Evolutionary conservation across 2,113 vertebrate genomes (phyloP), one percentile per base, ranked within the genome.

Genomic region (Podarcis cretensis): DNA sequence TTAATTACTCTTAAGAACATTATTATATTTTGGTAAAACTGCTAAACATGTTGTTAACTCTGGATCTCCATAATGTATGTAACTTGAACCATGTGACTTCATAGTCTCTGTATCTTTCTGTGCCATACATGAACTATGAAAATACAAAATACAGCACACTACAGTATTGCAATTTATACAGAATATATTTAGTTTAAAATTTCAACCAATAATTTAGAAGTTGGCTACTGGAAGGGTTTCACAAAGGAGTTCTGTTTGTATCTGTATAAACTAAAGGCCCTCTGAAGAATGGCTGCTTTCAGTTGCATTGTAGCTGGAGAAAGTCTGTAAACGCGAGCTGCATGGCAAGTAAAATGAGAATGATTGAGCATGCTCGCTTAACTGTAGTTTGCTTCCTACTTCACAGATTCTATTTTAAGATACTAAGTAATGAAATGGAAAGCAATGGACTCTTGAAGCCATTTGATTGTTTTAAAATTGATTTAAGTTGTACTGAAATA

Each of bases 241-340:
- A 96, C 94, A 96, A 92, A 91, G 89, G 85, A 89, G 21, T 40
- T 95, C 88, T 96, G 93, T 96, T 84, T 79, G 6, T 43, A 10
- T 65, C 37, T 68, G 5, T 48, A 35, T 14, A 54, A 13, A 77
- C 59, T n/a, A 68, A 68, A 84, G 80, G 86, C 91, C 77, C 89
- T 68, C 59, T 63, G 59, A 93, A 95, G 91, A 96, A 96, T 93
- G 85, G 27, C 74, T 57, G 92, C 92, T 95, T 96, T 96, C 94
- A 96, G 63, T 93, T 79, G 54, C 77, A 81, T 92, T 78, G 65
- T 89, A 93, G 93, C 86, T 94, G 2, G 93, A 90, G 91, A 94
- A 93, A 92, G 90, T 80, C 32, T 78, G 85, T 93, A 92, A 89
- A 93, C 92, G 90, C 91, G 91, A 96, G 94, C 92, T 96, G 94